Evolutionary conservation across 2,888 invertebrate genomes (phyloP).

Genomic region (Byasa hedistus): DNA sequence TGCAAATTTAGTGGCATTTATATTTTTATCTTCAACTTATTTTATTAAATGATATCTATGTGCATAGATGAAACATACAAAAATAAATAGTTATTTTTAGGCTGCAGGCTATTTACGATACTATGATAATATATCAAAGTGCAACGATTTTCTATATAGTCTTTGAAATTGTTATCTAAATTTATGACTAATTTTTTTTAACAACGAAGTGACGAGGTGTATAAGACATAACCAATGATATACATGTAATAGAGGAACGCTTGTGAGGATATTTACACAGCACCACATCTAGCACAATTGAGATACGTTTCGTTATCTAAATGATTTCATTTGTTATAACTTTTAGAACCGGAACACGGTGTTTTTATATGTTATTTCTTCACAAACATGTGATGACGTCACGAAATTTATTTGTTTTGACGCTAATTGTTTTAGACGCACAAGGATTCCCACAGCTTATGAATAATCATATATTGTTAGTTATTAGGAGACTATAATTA

Average conservation of each 20-base stretch:
- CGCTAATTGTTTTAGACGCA: neutral
- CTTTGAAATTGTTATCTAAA: too few relatives aligned
- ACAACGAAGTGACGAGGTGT: too few relatives aligned
- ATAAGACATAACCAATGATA: too few relatives aligned
- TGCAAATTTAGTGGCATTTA: neutral
- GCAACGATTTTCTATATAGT: too few relatives aligned
- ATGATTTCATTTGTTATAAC: neutral
- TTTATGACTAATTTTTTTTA: too few relatives aligned
- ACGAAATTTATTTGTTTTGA: neutral
- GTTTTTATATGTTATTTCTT: neutral
- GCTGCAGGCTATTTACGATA: too few relatives aligned
- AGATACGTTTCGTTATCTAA: too few relatives aligned
- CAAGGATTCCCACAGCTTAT: constrained; percentile 12
- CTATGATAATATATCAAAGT: too few relatives aligned
- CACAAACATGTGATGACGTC: neutral
- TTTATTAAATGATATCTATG: too few relatives aligned
- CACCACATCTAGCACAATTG: neutral
- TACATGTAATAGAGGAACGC: neutral
- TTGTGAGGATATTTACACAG: neutral
- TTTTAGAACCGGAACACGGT: neutral
- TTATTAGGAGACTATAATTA: constrained; percentile 14
- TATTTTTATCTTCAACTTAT: neutral
- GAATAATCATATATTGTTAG: constrained; percentile 16
- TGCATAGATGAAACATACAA: too few relatives aligned
- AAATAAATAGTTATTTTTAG: too few relatives aligned